Conservation (phyloP, 2,888 invertebrate species). For the Myathropa florea region DNA sequence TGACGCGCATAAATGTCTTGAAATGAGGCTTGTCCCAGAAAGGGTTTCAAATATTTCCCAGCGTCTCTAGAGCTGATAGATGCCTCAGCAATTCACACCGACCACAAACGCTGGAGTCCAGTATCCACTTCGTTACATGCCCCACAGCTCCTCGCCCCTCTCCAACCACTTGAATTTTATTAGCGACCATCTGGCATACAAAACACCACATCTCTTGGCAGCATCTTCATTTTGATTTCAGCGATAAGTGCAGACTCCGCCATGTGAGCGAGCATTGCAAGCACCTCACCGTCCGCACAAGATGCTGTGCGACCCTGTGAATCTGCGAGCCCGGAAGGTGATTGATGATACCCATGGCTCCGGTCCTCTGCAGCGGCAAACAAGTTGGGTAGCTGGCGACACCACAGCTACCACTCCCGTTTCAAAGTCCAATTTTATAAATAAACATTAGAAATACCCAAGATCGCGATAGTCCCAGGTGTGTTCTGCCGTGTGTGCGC, state of each 20-base stretch:
- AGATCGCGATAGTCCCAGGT: slow-evolving; percentile 48
- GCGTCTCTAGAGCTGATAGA: too few species aligned
- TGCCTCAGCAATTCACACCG: too few species aligned
- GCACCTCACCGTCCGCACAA: not conserved
- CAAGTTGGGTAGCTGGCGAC: not conserved
- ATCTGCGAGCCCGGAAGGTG: not conserved
- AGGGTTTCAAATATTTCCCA: too few species aligned
- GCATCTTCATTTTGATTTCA: not conserved
- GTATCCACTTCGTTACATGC: too few species aligned
- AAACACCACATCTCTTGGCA: not conserved
- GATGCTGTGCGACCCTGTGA: too few species aligned
- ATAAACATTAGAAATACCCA: slow-evolving; percentile 50
- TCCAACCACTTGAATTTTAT: not conserved
- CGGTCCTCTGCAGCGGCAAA: not conserved
- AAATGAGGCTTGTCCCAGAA: too few species aligned
- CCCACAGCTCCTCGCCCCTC: not conserved
- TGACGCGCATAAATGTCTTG: too few species aligned
- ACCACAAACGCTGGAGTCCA: too few species aligned
- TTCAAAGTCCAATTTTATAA: slow-evolving; percentile 66
- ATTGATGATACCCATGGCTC: not conserved
- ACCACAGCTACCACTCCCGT: not conserved
- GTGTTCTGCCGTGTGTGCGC: slow-evolving; percentile 12
- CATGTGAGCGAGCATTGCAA: not conserved
- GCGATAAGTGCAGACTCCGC: not conserved
- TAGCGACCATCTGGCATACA: not conserved